These are phyloP conservation scores for Koerneria pararmatus DNA, from an alignment of 2,888 invertebrate genomes.

Conservation along the genomic window DNA sequence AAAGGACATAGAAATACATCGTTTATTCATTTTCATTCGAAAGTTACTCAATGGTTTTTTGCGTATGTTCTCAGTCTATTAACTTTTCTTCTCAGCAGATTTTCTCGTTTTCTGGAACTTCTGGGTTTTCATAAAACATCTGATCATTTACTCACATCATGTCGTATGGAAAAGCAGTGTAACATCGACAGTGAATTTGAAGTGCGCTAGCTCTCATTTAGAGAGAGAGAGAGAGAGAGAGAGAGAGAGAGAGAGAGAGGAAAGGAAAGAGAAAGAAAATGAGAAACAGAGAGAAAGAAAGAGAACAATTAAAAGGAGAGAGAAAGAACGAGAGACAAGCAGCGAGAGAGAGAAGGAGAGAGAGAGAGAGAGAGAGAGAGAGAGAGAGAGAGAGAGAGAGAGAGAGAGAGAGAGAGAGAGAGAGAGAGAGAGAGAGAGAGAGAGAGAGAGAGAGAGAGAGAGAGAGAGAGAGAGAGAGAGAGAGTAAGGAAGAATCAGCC, in stretches of 20 bases:
- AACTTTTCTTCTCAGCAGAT: no score
- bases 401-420: background rate
- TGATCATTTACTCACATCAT: no score
- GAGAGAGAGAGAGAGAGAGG: constrained; percentile 12
- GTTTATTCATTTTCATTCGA: no score
- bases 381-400: constrained; percentile 6
- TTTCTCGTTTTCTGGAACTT: no score
- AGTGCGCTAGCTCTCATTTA: no score
- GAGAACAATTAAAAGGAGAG: background rate
- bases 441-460: constrained; percentile 18
- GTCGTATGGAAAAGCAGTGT: background rate
- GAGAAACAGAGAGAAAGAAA: constrained; percentile 8
- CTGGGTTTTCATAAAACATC: no score
- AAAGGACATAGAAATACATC: no score
- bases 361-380: background rate
- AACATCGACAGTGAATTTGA: background rate
- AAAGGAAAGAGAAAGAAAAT: constrained; percentile 13
- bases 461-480: constrained; percentile 15
- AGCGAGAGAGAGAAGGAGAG: background rate
- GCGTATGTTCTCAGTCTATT: no score
- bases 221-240: background rate
- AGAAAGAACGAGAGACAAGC: background rate
- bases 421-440: background rate
- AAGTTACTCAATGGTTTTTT: no score
- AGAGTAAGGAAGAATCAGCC: constrained; percentile 14